A percentile compares a stretch with the other conserved stretches of the same genome.
Conservation (phyloP, 2,113 vertebrate genomes). For the Sorex araneus region DNA sequence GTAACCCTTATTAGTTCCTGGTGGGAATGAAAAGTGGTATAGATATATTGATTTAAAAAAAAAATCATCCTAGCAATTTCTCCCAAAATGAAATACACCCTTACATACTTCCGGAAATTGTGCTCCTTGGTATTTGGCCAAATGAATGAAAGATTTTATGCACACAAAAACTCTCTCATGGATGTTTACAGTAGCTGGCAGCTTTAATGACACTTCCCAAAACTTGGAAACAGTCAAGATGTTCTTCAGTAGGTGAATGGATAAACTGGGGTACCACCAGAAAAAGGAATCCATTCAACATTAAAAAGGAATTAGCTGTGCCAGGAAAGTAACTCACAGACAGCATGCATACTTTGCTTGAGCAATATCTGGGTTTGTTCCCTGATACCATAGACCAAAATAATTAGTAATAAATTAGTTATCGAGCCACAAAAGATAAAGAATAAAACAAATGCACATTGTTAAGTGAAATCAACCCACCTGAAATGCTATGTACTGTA, state of each 20-base stretch:
- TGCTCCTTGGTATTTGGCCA: not conserved
- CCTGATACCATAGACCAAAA: not conserved
- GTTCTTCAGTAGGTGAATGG: no score
- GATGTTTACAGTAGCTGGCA: not conserved
- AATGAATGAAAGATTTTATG: not conserved
- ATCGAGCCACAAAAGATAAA: not conserved
- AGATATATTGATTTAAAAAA: not conserved
- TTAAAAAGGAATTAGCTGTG: not conserved
- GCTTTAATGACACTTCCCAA: no score
- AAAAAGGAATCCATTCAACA: not conserved
- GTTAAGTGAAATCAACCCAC: constrained; percentile 38
- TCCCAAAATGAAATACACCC: not conserved
- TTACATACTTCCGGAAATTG: not conserved
- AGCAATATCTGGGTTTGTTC: no score
- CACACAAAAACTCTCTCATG: not conserved
- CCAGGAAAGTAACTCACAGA: no score
- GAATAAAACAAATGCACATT: not conserved
- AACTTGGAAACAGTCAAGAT: no score
- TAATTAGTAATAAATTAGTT: not conserved
- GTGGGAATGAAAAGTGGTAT: not conserved
- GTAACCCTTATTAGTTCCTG: not conserved
- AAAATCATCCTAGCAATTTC: not conserved
- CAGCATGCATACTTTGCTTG: no score
- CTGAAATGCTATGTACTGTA: not conserved
- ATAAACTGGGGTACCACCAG: no score